Percentiles rank a stretch among this genome's conserved stretches.
Evolutionary conservation across 1,140 invertebrate species (phyloP).

Genomic region (Drosophila subobscura): DNA sequence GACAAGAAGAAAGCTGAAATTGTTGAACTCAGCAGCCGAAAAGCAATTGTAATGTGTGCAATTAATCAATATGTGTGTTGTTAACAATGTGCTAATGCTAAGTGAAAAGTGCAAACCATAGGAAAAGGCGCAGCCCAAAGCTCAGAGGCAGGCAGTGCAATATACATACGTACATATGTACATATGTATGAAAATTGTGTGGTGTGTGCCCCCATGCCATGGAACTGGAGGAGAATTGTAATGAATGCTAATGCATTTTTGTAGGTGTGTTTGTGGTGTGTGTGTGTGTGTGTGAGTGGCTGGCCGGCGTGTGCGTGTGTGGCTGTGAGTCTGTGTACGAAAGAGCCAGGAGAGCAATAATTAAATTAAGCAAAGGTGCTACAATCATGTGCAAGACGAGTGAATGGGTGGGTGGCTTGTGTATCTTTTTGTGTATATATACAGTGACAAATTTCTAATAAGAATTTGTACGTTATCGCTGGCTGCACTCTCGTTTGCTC

Average conservation of each 20-base stretch:
- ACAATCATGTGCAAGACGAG: conserved; percentile 52
- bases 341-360: conserved; percentile 71
- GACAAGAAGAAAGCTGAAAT: conserved; percentile 12
- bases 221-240: conserved; percentile 33
- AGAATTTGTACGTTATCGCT: conserved; percentile 67
- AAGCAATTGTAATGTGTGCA: too few relatives aligned
- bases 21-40: too few relatives aligned
- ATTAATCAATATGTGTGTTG: too few relatives aligned
- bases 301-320: conserved; percentile 26
- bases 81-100: too few relatives aligned
- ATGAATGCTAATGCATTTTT: conserved; percentile 50
- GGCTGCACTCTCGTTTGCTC: neutral
- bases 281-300: conserved; percentile 35
- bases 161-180: too few relatives aligned
- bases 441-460: conserved; percentile 75
- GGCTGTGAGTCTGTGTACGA: conserved; percentile 49
- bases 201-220: neutral
- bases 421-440: conserved; percentile 70
- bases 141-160: too few relatives aligned
- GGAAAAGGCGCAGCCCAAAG: too few relatives aligned
- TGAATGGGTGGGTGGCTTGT: conserved; percentile 42
- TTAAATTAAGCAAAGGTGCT: conserved; percentile 76
- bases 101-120: too few relatives aligned
- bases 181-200: too few relatives aligned
- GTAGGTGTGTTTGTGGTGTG: conserved; percentile 26